Percentiles rank a stretch among this genome's conserved stretches.
phyloP scores from a whole-genome alignment of 2,888 invertebrate species.

The Rutpela maculata region DNA sequence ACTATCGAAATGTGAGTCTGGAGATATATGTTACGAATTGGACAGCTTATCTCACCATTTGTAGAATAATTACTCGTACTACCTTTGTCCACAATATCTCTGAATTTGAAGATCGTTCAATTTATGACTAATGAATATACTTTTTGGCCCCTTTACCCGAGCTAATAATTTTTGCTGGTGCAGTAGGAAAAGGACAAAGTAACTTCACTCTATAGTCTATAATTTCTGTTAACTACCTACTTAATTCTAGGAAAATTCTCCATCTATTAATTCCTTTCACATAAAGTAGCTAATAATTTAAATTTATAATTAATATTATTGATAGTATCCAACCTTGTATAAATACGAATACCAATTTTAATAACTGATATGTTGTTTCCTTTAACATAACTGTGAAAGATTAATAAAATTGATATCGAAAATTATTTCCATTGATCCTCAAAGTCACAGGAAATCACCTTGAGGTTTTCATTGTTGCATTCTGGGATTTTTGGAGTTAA shows the following conservation, averaged over 20 bases:
- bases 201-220: not conserved
- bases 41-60: too few relatives aligned
- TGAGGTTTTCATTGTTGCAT: conserved; percentile 40
- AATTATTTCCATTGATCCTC: conserved; percentile 26
- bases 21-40: too few relatives aligned
- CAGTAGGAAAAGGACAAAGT: not conserved
- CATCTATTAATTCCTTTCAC: not conserved
- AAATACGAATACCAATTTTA: conserved; percentile 21
- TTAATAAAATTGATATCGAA: conserved; percentile 30
- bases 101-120: too few relatives aligned
- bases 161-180: not conserved
- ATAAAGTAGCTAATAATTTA: conserved; percentile 19
- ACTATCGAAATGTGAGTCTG: too few relatives aligned
- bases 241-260: not conserved
- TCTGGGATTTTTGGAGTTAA: conserved; percentile 33
- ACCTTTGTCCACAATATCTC: too few relatives aligned
- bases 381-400: conserved; percentile 12
- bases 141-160: not conserved
- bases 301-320: conserved; percentile 8
- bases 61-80: too few relatives aligned
- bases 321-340: conserved; percentile 13
- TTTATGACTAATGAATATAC: too few relatives aligned
- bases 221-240: not conserved
- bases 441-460: conserved; percentile 35
- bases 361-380: conserved; percentile 34